Percentiles rank a stretch among this genome's conserved stretches.
phyloP scores from a whole-genome alignment of 1,140 invertebrate species.

The Cherax destructor region DNA sequence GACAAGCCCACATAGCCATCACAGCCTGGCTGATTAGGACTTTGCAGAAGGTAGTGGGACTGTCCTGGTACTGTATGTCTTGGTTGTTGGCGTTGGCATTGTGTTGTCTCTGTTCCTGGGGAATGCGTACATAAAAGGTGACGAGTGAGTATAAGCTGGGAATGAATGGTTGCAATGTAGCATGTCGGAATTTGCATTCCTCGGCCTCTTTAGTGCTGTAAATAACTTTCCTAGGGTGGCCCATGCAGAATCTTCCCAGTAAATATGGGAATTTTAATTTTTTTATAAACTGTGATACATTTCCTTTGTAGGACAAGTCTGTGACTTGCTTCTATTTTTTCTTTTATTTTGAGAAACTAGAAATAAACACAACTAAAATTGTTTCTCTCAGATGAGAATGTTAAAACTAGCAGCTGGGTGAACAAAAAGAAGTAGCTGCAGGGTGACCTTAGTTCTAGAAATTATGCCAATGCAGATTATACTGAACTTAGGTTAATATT shows the following conservation, averaged over 20 bases:
- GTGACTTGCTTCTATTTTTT: not conserved
- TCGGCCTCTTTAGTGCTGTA: not conserved
- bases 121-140: not conserved
- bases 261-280: not conserved
- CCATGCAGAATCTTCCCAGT: conserved; percentile 2
- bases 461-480: not conserved
- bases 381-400: not conserved
- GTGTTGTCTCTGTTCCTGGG: not conserved
- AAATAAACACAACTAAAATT: not conserved
- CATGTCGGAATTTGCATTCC: not conserved
- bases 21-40: not conserved
- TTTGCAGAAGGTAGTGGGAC: not conserved
- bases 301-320: not conserved
- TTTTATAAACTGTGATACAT: conserved; percentile 3
- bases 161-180: not conserved
- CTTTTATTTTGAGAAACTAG: not conserved
- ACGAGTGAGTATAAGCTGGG: not conserved
- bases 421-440: not conserved
- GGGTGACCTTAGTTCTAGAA: not conserved
- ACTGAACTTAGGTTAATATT: not conserved
- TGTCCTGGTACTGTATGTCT: not conserved
- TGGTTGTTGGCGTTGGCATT: not conserved
- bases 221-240: not conserved
- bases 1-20: no score
- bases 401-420: not conserved